These are phyloP conservation scores for Hydractinia symbiolongicarpus DNA, from an alignment of 30 jellyfish, hydroid and myxozoan species.

Conservation along the genomic window DNA sequence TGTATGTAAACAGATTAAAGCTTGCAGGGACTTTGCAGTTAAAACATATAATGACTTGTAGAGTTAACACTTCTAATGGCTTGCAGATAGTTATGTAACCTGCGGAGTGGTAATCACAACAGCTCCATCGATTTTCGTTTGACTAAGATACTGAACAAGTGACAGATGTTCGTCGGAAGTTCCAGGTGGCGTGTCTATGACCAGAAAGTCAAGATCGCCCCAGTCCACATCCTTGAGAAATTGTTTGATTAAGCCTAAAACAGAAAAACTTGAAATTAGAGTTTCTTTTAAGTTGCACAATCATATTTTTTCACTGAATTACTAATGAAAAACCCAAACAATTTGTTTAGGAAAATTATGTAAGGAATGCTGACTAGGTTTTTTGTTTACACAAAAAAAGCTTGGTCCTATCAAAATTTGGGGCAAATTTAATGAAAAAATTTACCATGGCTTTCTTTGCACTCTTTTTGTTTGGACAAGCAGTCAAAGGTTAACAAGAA, in stretches of 20 bases:
- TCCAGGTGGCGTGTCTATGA: conserved; percentile 98
- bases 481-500: too few species aligned
- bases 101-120: conserved; percentile 96
- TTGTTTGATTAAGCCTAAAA: conserved; percentile 72
- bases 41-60: too few species aligned
- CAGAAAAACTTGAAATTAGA: background rate
- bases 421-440: too few species aligned
- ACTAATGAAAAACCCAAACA: background rate
- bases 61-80: too few species aligned
- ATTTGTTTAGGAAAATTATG: background rate
- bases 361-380: too few species aligned
- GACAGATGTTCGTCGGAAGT: conserved; percentile 96
- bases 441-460: too few species aligned
- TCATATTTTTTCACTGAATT: background rate
- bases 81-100: conserved; percentile 19
- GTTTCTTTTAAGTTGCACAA: background rate
- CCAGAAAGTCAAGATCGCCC: conserved; percentile 81
- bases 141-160: conserved; percentile 65
- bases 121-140: conserved; percentile 70
- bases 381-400: too few species aligned
- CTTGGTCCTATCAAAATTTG: too few species aligned
- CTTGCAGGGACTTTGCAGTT: too few species aligned
- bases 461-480: too few species aligned
- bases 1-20: too few species aligned
- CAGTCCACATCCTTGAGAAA: conserved; percentile 86